These are phyloP conservation scores for Ceratotherium simum DNA, from an alignment of 2,113 vertebrate genomes.

Conservation along the genomic window DNA sequence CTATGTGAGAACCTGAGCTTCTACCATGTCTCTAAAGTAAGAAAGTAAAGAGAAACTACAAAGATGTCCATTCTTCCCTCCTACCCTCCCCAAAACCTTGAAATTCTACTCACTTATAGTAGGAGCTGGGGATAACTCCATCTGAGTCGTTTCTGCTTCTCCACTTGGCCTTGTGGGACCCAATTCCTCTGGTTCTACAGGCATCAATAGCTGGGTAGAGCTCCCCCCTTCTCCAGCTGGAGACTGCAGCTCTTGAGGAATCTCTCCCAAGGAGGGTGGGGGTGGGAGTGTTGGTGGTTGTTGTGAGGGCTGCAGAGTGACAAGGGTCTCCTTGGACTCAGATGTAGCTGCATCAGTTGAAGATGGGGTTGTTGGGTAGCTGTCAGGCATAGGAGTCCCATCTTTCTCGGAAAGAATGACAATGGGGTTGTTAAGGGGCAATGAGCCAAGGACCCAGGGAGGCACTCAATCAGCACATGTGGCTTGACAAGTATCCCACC, in stretches of 20 bases:
- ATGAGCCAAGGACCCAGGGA: slow-evolving; percentile 26
- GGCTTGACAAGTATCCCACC: neutral
- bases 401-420: slow-evolving; percentile 83
- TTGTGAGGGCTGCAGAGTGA: slow-evolving; percentile 91
- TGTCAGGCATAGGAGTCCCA: slow-evolving; percentile 90
- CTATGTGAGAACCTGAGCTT: neutral
- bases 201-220: slow-evolving; percentile 87
- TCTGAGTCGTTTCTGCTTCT: slow-evolving; percentile 94
- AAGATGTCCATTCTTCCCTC: neutral
- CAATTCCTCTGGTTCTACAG: slow-evolving; percentile 89
- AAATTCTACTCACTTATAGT: slow-evolving; percentile 91
- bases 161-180: slow-evolving; percentile 88
- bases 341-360: slow-evolving; percentile 92
- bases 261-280: slow-evolving; percentile 87
- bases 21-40: slow-evolving; percentile 41
- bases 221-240: slow-evolving; percentile 76
- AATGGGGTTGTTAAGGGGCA: slow-evolving; percentile 56
- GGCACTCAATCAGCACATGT: slow-evolving; percentile 29
- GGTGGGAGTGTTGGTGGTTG: slow-evolving; percentile 89
- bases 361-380: slow-evolving; percentile 92
- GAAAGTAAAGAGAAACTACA: slow-evolving; percentile 50
- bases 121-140: slow-evolving; percentile 96
- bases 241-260: slow-evolving; percentile 87
- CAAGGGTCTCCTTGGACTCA: slow-evolving; percentile 89
- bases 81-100: slow-evolving; percentile 71